These are phyloP conservation scores for Ancistrus triradiatus DNA, from an alignment of 2,113 vertebrate species.

Conservation along the genomic window DNA sequence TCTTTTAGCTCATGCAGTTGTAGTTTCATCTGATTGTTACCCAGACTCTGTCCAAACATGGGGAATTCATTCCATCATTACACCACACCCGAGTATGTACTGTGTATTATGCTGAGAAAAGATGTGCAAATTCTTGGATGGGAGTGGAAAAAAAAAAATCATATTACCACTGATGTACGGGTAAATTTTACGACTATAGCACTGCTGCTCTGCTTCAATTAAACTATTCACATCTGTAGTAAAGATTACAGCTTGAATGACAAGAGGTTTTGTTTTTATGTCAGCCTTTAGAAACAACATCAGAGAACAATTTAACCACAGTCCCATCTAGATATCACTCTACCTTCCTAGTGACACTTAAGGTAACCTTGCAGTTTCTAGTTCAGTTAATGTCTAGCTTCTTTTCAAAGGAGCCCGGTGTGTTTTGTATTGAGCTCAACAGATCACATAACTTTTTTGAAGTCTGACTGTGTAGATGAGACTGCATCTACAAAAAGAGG, in stretches of 20 bases:
- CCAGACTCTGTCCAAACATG: constrained; percentile 76
- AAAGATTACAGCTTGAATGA: no score
- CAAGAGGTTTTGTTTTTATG: constrained; percentile 16
- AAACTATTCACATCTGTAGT: not conserved
- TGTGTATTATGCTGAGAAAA: constrained; percentile 12
- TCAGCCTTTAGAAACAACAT: constrained; percentile 10
- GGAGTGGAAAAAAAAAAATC: not conserved
- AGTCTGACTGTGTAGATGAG: constrained; percentile 55
- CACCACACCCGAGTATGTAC: constrained; percentile 12
- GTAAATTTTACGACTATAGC: not conserved
- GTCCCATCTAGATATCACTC: constrained; percentile 55
- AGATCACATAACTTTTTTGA: constrained; percentile 63
- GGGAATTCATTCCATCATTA: constrained; percentile 52
- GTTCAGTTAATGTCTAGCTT: constrained; percentile 65
- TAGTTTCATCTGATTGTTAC: constrained; percentile 88
- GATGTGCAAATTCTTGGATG: not conserved
- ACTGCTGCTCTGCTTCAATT: not conserved
- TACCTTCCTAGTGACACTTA: constrained; percentile 56
- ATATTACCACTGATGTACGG: constrained; percentile 3
- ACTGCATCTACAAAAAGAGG: constrained; percentile 53
- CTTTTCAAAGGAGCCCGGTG: constrained; percentile 51
- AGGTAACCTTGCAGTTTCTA: constrained; percentile 68
- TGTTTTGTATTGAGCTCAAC: constrained; percentile 56
- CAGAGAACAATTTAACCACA: not conserved
- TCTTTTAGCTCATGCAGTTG: constrained; percentile 94